Conservation (phyloP, 2,113 vertebrate genomes). For the Bungarus multicinctus region DNA sequence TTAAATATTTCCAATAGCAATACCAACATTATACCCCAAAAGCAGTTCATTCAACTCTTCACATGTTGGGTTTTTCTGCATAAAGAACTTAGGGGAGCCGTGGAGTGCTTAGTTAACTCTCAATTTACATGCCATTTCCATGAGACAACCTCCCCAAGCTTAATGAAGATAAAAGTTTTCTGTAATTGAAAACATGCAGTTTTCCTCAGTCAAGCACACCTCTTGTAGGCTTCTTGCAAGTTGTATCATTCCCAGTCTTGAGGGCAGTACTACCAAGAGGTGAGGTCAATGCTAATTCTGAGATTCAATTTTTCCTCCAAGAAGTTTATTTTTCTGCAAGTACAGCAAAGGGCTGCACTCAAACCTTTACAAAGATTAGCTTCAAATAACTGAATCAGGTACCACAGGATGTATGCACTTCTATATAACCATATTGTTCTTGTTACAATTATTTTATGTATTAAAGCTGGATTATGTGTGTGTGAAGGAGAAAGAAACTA, state of each 20-base stretch:
- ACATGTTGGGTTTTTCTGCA: background rate
- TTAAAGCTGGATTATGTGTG: background rate
- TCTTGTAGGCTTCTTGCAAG: background rate
- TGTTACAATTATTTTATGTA: background rate
- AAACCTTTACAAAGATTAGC: background rate
- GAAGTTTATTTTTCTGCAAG: background rate
- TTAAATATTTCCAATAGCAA: background rate
- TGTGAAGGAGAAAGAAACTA: background rate
- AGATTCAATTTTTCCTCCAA: background rate
- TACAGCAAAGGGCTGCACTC: background rate
- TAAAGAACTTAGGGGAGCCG: background rate
- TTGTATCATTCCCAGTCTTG: background rate
- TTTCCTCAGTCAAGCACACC: background rate
- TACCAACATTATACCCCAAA: background rate
- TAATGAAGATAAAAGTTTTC: background rate
- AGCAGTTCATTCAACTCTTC: background rate
- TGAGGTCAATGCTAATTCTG: background rate
- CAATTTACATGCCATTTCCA: background rate
- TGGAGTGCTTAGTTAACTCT: background rate
- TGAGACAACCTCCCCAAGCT: background rate
- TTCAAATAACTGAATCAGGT: background rate
- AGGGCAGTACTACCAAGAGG: background rate
- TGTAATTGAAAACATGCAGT: background rate
- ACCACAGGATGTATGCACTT: background rate
- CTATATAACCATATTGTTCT: background rate